Conservation (phyloP, 1,140 invertebrate genomes). For the Whitmania pigra region DNA sequence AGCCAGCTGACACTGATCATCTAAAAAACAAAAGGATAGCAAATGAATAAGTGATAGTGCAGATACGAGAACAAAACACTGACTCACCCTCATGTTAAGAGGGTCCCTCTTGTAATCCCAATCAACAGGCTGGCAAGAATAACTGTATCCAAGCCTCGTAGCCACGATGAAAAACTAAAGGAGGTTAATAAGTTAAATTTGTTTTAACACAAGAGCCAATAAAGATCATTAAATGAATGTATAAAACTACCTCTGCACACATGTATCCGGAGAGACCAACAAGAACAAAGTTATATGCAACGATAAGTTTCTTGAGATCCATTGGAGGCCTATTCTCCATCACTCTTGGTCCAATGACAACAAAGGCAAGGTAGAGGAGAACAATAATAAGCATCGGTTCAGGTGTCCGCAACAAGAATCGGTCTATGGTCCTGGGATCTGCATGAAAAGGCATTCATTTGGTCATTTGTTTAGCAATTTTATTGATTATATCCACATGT, state of each 20-base stretch:
- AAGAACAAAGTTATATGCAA: slow-evolving; percentile 18
- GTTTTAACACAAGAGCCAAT: too few relatives aligned
- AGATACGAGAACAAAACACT: background rate
- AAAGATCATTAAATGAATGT: too few relatives aligned
- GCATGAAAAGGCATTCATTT: background rate
- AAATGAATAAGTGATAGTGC: background rate
- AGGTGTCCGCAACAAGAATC: slow-evolving; percentile 13
- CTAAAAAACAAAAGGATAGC: background rate
- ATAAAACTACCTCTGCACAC: slow-evolving; percentile 11
- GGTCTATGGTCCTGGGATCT: slow-evolving; percentile 14
- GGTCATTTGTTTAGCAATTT: background rate
- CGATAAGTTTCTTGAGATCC: slow-evolving; percentile 19
- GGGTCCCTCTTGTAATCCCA: slow-evolving; percentile 18
- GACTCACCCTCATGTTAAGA: slow-evolving; percentile 16
- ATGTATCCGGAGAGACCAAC: slow-evolving; percentile 19
- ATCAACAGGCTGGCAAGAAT: slow-evolving; percentile 18
- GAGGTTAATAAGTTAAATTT: background rate
- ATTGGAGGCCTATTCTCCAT: slow-evolving; percentile 18
- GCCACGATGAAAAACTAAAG: slow-evolving; percentile 16
- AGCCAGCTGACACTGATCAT: slow-evolving; percentile 19
- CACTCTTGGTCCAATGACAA: slow-evolving; percentile 9
- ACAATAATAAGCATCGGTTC: slow-evolving; percentile 17
- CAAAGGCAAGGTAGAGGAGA: slow-evolving; percentile 14
- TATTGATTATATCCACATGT: background rate
- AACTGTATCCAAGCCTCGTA: slow-evolving; percentile 11